These are phyloP conservation scores for Hydropsyche betteni DNA, from an alignment of 2,888 invertebrate genomes.

Conservation along the genomic window DNA sequence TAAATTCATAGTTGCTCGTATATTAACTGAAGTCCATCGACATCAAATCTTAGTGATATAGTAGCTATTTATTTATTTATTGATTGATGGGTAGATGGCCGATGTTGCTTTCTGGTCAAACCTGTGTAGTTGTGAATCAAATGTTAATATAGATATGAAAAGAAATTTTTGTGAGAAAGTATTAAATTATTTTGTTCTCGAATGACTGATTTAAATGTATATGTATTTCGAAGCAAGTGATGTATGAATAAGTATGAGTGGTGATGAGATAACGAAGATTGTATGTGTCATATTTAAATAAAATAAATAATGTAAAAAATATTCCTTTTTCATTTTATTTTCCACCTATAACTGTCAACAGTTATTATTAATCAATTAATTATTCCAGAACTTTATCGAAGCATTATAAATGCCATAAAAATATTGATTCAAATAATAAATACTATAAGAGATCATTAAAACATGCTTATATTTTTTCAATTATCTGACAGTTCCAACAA, in stretches of 20 bases:
- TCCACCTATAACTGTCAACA: too few species aligned
- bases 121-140: conserved; percentile 26
- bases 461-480: too few species aligned
- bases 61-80: conserved; percentile 50
- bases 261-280: conserved; percentile 10
- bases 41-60: conserved; percentile 44
- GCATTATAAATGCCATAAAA: too few species aligned
- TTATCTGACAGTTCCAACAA: too few species aligned
- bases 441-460: too few species aligned
- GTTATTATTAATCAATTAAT: too few species aligned
- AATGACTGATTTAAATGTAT: conserved; percentile 49
- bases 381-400: too few species aligned
- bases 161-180: background rate
- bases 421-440: too few species aligned
- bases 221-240: conserved; percentile 37
- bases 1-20: too few species aligned
- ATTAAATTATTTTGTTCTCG: conserved; percentile 35
- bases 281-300: conserved; percentile 20
- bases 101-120: conserved; percentile 11
- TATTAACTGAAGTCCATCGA: conserved; percentile 23
- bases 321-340: background rate
- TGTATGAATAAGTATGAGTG: conserved; percentile 20
- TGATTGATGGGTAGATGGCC: conserved; percentile 43
- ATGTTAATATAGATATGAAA: conserved; percentile 22
- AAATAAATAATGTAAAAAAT: conserved; percentile 10